phyloP scores from a whole-genome alignment of 2,888 invertebrate genomes.

The Cephus nigrinus region DNA sequence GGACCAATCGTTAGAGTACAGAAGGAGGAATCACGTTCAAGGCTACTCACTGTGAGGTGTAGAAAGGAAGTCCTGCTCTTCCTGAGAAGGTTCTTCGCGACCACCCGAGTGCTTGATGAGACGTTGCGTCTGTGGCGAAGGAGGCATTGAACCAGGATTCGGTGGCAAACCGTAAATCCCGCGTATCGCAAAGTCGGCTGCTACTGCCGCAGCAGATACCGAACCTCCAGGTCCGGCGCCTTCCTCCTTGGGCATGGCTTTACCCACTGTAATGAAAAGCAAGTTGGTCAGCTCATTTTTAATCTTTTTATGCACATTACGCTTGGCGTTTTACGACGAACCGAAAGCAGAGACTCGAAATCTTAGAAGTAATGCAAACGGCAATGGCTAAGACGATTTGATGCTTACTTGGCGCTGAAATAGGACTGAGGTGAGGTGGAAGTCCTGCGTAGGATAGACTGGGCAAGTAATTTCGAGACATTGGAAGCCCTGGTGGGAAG shows the following conservation, averaged over 20 bases:
- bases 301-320: not conserved
- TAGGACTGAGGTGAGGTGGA: constrained; percentile 70
- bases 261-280: constrained; percentile 47
- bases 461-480: constrained; percentile 72
- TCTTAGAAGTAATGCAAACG: not conserved
- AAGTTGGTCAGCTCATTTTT: not conserved
- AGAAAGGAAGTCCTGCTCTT: constrained; percentile 74
- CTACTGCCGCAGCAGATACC: constrained; percentile 53
- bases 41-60: constrained; percentile 70
- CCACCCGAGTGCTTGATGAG: constrained; percentile 57
- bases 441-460: constrained; percentile 70
- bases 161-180: constrained; percentile 59
- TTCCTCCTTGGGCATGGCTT: constrained; percentile 60
- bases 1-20: not conserved
- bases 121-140: constrained; percentile 63
- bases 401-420: constrained; percentile 62
- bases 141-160: constrained; percentile 53
- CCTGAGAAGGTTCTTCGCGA: constrained; percentile 65
- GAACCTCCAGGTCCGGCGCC: constrained; percentile 48
- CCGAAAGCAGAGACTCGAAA: not conserved
- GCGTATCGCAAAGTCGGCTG: constrained; percentile 62
- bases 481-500: constrained; percentile 71
- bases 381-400: not conserved
- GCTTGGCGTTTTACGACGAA: not conserved
- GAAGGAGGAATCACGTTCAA: not conserved